Base-by-base conservation (phyloP, 1,140 invertebrate species). In the Euborellia annulipes region DNA sequence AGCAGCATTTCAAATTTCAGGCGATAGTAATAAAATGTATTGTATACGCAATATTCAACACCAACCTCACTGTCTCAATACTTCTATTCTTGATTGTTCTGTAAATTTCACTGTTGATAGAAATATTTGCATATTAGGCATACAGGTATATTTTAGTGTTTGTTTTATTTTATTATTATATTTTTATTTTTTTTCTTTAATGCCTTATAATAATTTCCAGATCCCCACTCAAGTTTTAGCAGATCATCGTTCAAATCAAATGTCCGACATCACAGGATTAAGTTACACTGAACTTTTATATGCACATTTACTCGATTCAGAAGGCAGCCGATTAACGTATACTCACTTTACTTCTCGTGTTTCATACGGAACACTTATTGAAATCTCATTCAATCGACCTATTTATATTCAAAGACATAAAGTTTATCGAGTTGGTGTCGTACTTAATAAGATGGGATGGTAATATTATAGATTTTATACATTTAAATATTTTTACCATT, bases 401-500 rank as follows among this genome's bases (percentile, higher is more conserved):
- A 72, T 85, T 16, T 76, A 75, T 59, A 79, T 76, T 57, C 78
- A 81, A 57, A 70, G 76, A 46, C 75, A 80, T 56, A 82, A 81
- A 69, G 73, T 77, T 34, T 85, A 85, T 58, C 77, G 81, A 60
- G 74, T 86, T 44, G 81, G 77, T 13, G 80, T 85, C 11, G 79
- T 83, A 36, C 76, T 86, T 61, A 84, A 85, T 62, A 82, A 83
- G 60, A 64, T 72, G 47, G 82, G 82, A 13, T 78, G 75, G 68
- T 27, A 27, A 27, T 27, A 11, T n/a, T n/a, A 27, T 27, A 27
- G 11, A 27, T 6, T 27, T 27, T 27, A 27, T 27, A n/a, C n/a
- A n/a, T 27, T 27, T 27, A 27, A 27, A 27, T 6, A 27, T 27
- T 6, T 27, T 27, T 27, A 27, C 11, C 23, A n/a, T n/a, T n/a